Evolutionary conservation across 2,888 invertebrate species (phyloP).

Genomic region (Griposia aprilina): DNA sequence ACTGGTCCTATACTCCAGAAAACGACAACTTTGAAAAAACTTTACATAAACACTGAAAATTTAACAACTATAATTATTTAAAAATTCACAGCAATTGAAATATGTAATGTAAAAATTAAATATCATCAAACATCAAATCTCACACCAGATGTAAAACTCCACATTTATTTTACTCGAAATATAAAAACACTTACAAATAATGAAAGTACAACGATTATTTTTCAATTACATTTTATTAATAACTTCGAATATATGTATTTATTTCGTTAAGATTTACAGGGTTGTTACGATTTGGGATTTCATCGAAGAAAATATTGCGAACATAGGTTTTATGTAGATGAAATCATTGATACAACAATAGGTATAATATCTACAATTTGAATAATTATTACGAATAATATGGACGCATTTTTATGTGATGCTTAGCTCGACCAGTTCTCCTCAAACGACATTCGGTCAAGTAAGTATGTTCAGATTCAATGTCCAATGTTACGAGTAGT

Average conservation of each 20-base stretch:
- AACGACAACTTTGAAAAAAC: conserved; percentile 30
- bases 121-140: conserved; percentile 45
- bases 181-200: conserved; percentile 67
- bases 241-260: conserved; percentile 44
- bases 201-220: conserved; percentile 60
- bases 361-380: conserved; percentile 64
- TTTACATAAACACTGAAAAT: conserved; percentile 53
- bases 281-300: conserved; percentile 56
- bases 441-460: neutral
- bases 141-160: conserved; percentile 61
- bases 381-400: conserved; percentile 61
- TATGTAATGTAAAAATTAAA: conserved; percentile 51
- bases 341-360: conserved; percentile 70
- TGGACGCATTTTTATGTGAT: conserved; percentile 49
- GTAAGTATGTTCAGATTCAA: neutral
- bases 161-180: conserved; percentile 52
- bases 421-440: neutral
- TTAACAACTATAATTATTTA: conserved; percentile 55
- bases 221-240: conserved; percentile 54
- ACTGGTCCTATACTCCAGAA: conserved; percentile 20
- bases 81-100: conserved; percentile 62
- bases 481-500: neutral
- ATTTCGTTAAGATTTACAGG: conserved; percentile 51
- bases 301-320: conserved; percentile 55
- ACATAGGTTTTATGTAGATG: conserved; percentile 48